phyloP scores from a whole-genome alignment of 2,797 vertebrate genomes.

The Chaetophractus vellerosus region DNA sequence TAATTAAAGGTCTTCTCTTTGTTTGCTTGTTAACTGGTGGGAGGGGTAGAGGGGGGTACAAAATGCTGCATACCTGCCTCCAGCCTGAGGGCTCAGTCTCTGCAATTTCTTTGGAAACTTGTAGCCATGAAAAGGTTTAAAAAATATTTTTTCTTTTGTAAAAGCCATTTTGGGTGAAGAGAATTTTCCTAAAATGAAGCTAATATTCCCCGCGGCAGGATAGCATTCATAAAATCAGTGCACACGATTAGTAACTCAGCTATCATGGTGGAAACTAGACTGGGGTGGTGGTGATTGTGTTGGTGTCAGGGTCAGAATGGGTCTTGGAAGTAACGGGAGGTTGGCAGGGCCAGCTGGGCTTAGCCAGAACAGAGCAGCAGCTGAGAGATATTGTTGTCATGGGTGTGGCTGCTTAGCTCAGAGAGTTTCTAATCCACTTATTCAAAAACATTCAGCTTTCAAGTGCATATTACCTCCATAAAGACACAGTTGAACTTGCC shows the following conservation, averaged over 20 bases:
- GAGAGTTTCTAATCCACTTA: not conserved
- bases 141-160: no score
- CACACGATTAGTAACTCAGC: not conserved
- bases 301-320: not conserved
- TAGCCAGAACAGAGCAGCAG: not conserved
- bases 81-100: not conserved
- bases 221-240: not conserved
- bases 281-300: not conserved
- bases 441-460: not conserved
- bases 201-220: not conserved
- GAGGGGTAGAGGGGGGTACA: no score
- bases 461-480: not conserved
- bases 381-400: not conserved
- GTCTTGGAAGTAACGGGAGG: not conserved
- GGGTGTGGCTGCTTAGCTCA: not conserved
- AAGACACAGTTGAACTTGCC: not conserved
- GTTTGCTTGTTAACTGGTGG: not conserved
- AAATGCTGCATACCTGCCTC: not conserved
- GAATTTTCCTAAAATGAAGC: not conserved
- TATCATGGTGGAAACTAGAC: not conserved
- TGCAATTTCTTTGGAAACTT: conserved; percentile 7
- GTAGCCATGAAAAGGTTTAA: not conserved
- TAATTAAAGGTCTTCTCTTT: not conserved
- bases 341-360: not conserved
- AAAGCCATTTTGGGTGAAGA: not conserved